These are phyloP conservation scores for Phania funesta DNA, from an alignment of 2,888 invertebrate genomes.

Conservation along the genomic window DNA sequence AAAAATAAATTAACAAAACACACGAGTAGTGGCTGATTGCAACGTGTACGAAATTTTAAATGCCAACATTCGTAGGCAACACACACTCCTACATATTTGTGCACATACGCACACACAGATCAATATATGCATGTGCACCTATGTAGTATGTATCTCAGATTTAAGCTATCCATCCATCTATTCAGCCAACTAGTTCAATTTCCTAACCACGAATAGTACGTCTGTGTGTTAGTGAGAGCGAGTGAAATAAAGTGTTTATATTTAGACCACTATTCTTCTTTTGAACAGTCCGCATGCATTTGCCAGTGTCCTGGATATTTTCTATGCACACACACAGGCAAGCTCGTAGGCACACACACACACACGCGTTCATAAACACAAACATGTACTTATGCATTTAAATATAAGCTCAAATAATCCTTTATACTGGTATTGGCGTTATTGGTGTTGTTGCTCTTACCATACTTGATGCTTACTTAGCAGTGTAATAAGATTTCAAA, in stretches of 20 bases:
- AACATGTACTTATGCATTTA: background rate
- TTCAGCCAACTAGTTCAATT: constrained; percentile 30
- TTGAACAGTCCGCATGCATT: constrained; percentile 27
- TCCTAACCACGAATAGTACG: background rate
- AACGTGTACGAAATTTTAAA: constrained; percentile 57
- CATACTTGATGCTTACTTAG: constrained; percentile 47
- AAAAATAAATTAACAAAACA: constrained; percentile 24
- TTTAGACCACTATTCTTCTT: constrained; percentile 45
- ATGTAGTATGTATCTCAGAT: background rate
- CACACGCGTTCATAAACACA: background rate
- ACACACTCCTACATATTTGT: background rate
- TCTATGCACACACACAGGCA: background rate
- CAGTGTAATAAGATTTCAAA: constrained; percentile 61
- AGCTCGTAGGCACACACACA: background rate
- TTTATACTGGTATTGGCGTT: constrained; percentile 31
- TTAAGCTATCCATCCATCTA: constrained; percentile 31
- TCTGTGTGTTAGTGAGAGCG: constrained; percentile 18
- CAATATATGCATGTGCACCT: background rate
- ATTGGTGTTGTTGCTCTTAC: constrained; percentile 35
- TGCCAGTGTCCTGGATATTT: constrained; percentile 44
- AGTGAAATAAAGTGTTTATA: constrained; percentile 51
- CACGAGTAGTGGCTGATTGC: constrained; percentile 42
- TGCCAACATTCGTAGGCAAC: constrained; percentile 10
- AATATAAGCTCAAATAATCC: constrained; percentile 4
- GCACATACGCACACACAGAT: background rate